Evolutionary conservation across 2,797 vertebrate species (phyloP), one percentile per base, ranked within the genome.

Genomic region (Anas flavirostris): DNA sequence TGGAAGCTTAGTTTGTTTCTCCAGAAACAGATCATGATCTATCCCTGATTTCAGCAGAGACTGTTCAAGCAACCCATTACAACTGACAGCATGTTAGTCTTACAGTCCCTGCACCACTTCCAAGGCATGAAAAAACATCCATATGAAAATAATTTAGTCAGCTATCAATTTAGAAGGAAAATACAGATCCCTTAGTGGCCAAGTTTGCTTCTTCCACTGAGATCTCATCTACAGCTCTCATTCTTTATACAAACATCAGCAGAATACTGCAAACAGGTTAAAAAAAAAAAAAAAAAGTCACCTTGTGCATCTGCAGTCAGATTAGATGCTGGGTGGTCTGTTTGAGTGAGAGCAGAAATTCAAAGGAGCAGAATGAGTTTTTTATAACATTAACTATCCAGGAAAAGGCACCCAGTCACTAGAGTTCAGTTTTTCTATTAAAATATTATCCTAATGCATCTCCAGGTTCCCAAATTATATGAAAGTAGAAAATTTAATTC

Each of bases 401-500:
- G 31, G 16, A 77, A 69, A 70, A 80, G 15, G 66, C 7, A 83
- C 0, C 1, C 6, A 39, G n/a, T 41, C 46, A 73, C 21, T 16
- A 25, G 8, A 64, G 25, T 26, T 82, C 53, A 70, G 3, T 37
- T 90, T 90, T 88, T 31, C 35, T 76, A 41, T 68, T 84, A 58
- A 86, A 79, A 77, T 35, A 53, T 33, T 35, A 53, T 33, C 31
- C 7, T 58, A 55, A 82, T 70, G 13, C 5, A 80, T 63, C 22
- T 85, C 64, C 33, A 89, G 67, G 48, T 82, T 55, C 12, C 9
- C 8, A 74, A 82, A 56, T 70, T 10, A 12, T 31, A 70, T 31
- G 7, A 82, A 73, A 84, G 29, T 13, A 66, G 37, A 92, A 79
- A 86, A 91, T 77, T 35, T 52, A 90, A 66, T 95, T 86, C 22